Base-by-base conservation (phyloP, 2,888 invertebrate species). In the Tetragonisca angustula region DNA sequence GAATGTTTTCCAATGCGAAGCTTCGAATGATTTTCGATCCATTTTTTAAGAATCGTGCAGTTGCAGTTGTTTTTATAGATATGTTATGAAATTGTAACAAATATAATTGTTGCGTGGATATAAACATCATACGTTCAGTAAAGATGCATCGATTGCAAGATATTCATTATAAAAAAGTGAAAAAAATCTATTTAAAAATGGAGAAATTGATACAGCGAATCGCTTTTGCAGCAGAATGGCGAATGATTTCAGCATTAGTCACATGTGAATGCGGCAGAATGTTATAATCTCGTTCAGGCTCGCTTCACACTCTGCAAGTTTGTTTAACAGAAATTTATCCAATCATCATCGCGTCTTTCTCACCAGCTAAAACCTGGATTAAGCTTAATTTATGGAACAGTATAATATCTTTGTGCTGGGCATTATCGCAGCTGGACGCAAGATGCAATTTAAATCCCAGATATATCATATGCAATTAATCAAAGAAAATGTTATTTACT, bases 241-340 rank as follows among this genome's bases (percentile, higher is more conserved):
- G 36, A 21, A 71, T 43, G 71, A 77, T 70, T 70, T 52, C 36
- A 76, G 52, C n/a, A 62, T 36, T 52, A 27, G 19, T 70, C 70
- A 43, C 36, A 17, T 36, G 52, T 50, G 54, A 70, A 71, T 62
- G 68, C 21, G 19, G 19, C 43, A n/a, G 49, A 36, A 65, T n/a
- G 43, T 17, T n/a, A 6, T 50, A 43, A 50, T 65, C n/a, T 32
- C 61, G 36, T 19, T n/a, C 43, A 49, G 17, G 17, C 68, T 43
- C 50, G 32, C 13, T 59, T 27, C 9, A 9, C 9, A 36, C 36
- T 9, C 43, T 24, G 27, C 27, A 65, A 61, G 62, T 72, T 77
- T 70, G 49, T 56, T 76, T 76, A 69, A 76, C 24, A 64, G 64
- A 54, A 76, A 70, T 76, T 76, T 64, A 70, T 43, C 61, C 79